phyloP scores from a whole-genome alignment of 1,140 invertebrate genomes.

The Anastrepha obliqua region DNA sequence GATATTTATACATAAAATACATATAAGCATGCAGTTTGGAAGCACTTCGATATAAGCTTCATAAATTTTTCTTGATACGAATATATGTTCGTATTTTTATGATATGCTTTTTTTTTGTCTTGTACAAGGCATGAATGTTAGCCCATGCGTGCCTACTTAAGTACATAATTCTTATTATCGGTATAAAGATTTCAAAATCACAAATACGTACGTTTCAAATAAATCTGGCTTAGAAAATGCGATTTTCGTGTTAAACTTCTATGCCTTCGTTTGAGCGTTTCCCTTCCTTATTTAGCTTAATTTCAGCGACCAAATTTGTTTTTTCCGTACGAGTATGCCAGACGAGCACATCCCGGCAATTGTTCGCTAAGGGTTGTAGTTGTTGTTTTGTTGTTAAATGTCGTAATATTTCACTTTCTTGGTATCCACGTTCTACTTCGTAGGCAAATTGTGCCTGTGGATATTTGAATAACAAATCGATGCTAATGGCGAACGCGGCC shows the following conservation, averaged over 20 bases:
- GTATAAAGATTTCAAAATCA: too few species aligned
- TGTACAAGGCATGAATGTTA: too few species aligned
- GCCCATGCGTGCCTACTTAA: too few species aligned
- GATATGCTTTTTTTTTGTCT: too few species aligned
- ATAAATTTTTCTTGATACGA: too few species aligned
- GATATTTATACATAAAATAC: too few species aligned
- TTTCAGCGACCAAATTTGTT: slow-evolving; percentile 83
- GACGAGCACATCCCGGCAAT: slow-evolving; percentile 94
- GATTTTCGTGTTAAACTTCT: slow-evolving; percentile 78
- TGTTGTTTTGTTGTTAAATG: slow-evolving; percentile 86
- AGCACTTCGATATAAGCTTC: too few species aligned
- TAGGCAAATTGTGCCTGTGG: slow-evolving; percentile 89
- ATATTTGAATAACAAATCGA: slow-evolving; percentile 85
- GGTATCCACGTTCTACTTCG: slow-evolving; percentile 86
- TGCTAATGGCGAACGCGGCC: slow-evolving; percentile 97
- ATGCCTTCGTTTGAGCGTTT: slow-evolving; percentile 80
- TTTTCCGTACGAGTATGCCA: slow-evolving; percentile 98
- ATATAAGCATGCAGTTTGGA: too few species aligned
- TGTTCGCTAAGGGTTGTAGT: slow-evolving; percentile 91
- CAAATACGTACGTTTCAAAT: too few species aligned
- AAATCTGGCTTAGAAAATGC: too few species aligned
- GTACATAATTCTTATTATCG: too few species aligned
- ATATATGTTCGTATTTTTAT: too few species aligned
- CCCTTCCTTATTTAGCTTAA: slow-evolving; percentile 75
- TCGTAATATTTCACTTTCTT: slow-evolving; percentile 92